Percentiles rank a stretch among this genome's conserved stretches.
Conservation (phyloP, 1,140 invertebrate species). For the Drosophila azteca region DNA sequence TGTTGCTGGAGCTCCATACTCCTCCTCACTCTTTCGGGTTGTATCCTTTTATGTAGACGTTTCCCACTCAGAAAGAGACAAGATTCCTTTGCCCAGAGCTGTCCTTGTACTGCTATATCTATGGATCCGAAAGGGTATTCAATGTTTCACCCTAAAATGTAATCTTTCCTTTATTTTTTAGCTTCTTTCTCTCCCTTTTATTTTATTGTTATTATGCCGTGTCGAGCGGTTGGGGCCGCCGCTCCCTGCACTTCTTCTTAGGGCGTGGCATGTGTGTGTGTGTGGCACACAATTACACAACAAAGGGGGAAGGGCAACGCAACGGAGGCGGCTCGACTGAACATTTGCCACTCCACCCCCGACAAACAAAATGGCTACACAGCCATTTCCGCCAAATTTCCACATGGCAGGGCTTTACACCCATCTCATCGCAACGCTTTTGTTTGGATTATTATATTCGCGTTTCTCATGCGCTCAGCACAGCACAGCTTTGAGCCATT, state of each 20-base stretch:
- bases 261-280: conserved; percentile 20
- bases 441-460: conserved; percentile 78
- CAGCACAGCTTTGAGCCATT: conserved; percentile 54
- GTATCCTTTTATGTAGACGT: too few relatives aligned
- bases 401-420: conserved; percentile 61
- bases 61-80: too few relatives aligned
- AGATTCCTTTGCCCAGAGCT: too few relatives aligned
- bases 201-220: conserved; percentile 73
- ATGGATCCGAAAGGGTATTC: too few relatives aligned
- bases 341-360: conserved; percentile 60
- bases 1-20: conserved; percentile 3
- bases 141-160: not conserved
- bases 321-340: conserved; percentile 16
- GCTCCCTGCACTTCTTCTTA: not conserved
- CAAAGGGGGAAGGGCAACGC: not conserved
- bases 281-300: conserved; percentile 68
- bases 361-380: conserved; percentile 69
- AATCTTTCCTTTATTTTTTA: not conserved
- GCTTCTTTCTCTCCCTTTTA: conserved; percentile 6
- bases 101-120: too few relatives aligned
- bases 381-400: conserved; percentile 67
- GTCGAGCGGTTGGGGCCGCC: conserved; percentile 36
- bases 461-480: conserved; percentile 73
- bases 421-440: conserved; percentile 45
- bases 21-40: not conserved